Percentiles rank a stretch among this genome's conserved stretches.
Conservation (phyloP, 2,797 vertebrate species). For the Gorsachius magnificus region DNA sequence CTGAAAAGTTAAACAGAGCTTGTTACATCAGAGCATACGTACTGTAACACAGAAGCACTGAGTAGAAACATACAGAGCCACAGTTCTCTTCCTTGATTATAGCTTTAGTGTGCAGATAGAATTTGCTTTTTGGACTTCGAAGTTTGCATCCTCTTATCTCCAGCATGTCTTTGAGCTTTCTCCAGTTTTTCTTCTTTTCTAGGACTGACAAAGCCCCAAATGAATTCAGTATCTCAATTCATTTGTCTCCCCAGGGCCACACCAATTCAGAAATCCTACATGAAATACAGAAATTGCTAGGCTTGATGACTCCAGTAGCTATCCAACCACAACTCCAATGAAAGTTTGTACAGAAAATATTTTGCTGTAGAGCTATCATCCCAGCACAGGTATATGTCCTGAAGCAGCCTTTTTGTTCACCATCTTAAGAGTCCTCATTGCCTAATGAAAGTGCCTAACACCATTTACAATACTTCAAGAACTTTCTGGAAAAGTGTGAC, state of each 20-base stretch:
- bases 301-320: not conserved
- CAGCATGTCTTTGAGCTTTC: not conserved
- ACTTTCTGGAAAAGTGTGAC: not conserved
- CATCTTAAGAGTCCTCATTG: not conserved
- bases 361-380: not conserved
- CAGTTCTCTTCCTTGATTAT: not conserved
- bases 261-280: not conserved
- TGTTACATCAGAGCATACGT: not conserved
- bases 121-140: not conserved
- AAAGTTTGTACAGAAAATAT: not conserved
- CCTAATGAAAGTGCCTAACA: not conserved
- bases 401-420: not conserved
- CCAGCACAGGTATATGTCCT: not conserved
- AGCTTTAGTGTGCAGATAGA: not conserved
- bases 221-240: not conserved
- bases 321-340: not conserved
- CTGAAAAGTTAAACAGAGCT: conserved; percentile 68
- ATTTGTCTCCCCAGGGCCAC: not conserved
- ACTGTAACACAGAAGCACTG: not conserved
- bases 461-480: not conserved
- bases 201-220: not conserved
- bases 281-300: not conserved
- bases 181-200: not conserved
- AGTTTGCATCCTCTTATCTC: not conserved
- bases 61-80: not conserved